These are phyloP conservation scores for Alentia gelatinosa DNA, from an alignment of 2,888 invertebrate species.

Conservation along the genomic window DNA sequence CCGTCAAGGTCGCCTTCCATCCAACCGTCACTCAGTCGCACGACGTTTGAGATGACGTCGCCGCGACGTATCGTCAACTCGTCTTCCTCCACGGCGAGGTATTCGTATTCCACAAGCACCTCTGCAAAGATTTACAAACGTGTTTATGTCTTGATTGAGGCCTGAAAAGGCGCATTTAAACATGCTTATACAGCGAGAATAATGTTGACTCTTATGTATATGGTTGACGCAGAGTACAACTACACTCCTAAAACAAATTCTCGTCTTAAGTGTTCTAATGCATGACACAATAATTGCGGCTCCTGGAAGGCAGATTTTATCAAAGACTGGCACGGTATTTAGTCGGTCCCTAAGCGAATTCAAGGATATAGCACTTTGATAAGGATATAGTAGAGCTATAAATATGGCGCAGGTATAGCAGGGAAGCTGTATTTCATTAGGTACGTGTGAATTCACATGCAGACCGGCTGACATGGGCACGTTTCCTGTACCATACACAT, in stretches of 20 bases:
- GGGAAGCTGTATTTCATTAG: no score
- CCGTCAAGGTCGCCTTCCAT: conserved; percentile 93
- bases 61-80: conserved; percentile 92
- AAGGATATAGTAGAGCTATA: no score
- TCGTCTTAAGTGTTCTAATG: not conserved
- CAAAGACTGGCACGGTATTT: no score
- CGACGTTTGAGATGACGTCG: conserved; percentile 90
- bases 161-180: not conserved
- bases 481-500: no score
- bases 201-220: not conserved
- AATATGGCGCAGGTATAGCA: no score
- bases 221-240: not conserved
- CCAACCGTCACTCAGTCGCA: conserved; percentile 91
- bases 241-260: not conserved
- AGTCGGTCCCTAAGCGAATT: no score
- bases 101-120: conserved; percentile 91
- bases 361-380: no score
- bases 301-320: no score
- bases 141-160: not conserved
- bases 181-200: not conserved
- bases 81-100: conserved; percentile 89
- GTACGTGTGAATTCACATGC: no score
- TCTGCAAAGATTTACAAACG: conserved; percentile 79
- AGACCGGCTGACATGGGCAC: no score
- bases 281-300: not conserved